Conservation (phyloP, 2,797 vertebrate genomes). For the Enteromius unitaeniatus region DNA sequence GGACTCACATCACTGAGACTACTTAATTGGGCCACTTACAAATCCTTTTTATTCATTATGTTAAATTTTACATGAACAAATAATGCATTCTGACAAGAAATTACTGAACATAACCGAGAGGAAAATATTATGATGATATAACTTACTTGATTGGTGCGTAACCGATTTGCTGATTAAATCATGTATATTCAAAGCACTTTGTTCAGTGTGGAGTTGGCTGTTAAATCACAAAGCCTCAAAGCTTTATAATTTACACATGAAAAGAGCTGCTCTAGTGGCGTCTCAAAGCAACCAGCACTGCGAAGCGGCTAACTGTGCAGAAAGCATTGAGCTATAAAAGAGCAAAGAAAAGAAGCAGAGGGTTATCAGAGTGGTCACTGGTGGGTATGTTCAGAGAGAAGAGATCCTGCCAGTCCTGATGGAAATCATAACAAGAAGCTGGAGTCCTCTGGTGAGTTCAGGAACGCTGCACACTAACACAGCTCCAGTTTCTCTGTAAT, state of each 20-base stretch:
- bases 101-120: neutral
- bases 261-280: neutral
- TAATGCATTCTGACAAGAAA: neutral
- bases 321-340: slow-evolving; percentile 4
- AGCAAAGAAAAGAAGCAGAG: slow-evolving; percentile 7
- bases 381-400: slow-evolving; percentile 30
- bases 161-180: slow-evolving; percentile 3
- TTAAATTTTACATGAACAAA: neutral
- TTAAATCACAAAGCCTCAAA: slow-evolving; percentile 19
- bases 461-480: slow-evolving; percentile 75
- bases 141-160: neutral
- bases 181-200: slow-evolving; percentile 3
- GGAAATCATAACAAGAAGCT: slow-evolving; percentile 77
- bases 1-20: neutral
- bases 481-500: slow-evolving; percentile 77
- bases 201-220: slow-evolving; percentile 16
- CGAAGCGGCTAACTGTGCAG: neutral
- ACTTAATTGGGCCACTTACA: neutral
- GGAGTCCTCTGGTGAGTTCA: slow-evolving; percentile 72
- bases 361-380: slow-evolving; percentile 24
- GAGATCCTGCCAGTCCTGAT: slow-evolving; percentile 69
- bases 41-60: neutral
- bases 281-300: neutral
- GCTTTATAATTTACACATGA: slow-evolving; percentile 27
- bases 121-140: slow-evolving; percentile 5